Evolutionary conservation across 2,797 vertebrate species (phyloP).

Genomic region (Dermochelys coriacea): DNA sequence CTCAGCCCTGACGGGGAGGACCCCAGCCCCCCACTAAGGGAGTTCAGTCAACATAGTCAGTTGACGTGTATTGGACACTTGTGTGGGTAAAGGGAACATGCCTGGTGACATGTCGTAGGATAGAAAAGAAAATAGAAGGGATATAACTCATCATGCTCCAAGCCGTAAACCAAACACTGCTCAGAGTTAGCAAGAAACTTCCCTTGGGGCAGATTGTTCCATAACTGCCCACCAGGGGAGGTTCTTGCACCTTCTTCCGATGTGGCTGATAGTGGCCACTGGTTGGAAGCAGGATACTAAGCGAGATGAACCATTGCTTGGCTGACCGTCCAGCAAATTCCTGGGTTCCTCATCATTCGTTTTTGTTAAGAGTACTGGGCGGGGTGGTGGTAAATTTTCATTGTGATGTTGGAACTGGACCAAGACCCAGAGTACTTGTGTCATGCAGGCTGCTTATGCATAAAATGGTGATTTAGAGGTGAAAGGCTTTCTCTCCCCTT

Average conservation of each 20-base stretch:
- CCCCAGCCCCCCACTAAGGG: neutral
- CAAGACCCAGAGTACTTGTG: neutral
- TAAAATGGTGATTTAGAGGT: too few species aligned
- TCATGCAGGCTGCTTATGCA: neutral
- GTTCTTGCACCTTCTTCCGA: neutral
- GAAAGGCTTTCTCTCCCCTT: neutral
- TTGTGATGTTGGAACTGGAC: neutral
- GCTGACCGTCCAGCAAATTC: neutral
- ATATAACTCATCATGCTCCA: neutral
- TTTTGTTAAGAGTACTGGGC: neutral
- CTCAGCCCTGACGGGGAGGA: neutral
- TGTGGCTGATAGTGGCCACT: neutral
- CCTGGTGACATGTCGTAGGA: neutral
- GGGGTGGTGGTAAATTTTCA: neutral
- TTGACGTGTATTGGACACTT: neutral
- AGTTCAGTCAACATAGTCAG: neutral
- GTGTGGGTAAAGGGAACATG: fast-evolving
- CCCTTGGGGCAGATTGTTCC: neutral
- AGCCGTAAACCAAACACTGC: neutral
- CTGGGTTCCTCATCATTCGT: neutral
- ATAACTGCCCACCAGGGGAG: neutral
- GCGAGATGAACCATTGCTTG: neutral
- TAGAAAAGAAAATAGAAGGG: neutral
- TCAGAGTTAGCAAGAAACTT: neutral
- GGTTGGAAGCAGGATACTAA: neutral